Percentiles rank a stretch among this genome's conserved stretches.
Evolutionary conservation across 2,888 invertebrate genomes (phyloP).

Genomic region (Hydroisotoma schaefferi): DNA sequence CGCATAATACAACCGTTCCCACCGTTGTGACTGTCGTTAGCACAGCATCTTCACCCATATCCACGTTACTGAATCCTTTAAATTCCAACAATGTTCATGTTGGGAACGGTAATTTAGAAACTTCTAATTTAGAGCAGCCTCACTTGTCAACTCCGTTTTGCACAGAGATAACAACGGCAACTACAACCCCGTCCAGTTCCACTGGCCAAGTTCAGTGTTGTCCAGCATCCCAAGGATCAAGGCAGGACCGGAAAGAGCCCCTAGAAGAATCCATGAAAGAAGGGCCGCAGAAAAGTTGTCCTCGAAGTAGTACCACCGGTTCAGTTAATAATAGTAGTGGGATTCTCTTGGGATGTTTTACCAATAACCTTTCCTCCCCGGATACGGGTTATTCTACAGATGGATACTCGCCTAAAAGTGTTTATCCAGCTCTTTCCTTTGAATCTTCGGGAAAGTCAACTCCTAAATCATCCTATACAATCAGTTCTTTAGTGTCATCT

Average conservation of each 20-base stretch:
- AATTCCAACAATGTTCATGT: constrained; percentile 4
- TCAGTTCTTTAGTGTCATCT: constrained; percentile 45
- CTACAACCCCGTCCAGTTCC: constrained; percentile 3
- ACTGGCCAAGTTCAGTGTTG: neutral
- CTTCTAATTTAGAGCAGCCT: constrained; percentile 24
- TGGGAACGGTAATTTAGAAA: constrained; percentile 8
- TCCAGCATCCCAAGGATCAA: constrained; percentile 1
- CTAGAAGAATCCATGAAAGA: constrained; percentile 9
- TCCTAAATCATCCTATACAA: constrained; percentile 47
- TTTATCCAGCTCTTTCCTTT: constrained; percentile 46
- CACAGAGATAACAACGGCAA: constrained; percentile 9
- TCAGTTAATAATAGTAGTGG: constrained; percentile 30
- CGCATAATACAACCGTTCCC: constrained; percentile 10
- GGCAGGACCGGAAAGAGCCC: constrained; percentile 13
- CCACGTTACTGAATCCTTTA: neutral
- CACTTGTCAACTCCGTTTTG: neutral
- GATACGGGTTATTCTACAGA: constrained; percentile 49
- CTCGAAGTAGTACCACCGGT: constrained; percentile 19
- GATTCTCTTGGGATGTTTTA: constrained; percentile 44
- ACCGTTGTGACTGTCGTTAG: constrained; percentile 13
- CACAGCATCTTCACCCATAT: neutral
- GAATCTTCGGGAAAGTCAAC: constrained; percentile 43
- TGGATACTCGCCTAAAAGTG: constrained; percentile 48
- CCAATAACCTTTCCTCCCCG: constrained; percentile 47
- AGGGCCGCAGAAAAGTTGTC: constrained; percentile 12